Evolutionary conservation across 1,140 invertebrate species (phyloP).

Genomic region (Paraescarpia echinospica): DNA sequence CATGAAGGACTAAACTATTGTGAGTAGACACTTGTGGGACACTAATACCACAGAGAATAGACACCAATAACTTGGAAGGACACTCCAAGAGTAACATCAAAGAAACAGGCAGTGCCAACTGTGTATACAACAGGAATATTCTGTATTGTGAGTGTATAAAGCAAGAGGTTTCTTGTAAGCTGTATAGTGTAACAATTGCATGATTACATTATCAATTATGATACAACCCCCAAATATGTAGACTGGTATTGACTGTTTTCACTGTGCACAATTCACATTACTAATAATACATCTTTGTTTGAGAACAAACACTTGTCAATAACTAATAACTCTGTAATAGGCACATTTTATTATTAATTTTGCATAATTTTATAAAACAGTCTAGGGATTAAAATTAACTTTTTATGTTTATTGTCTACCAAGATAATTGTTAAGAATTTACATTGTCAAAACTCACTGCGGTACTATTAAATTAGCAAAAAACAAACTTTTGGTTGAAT

Average conservation of each 20-base stretch:
- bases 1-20: not conserved
- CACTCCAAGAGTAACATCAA: not conserved
- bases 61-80: not conserved
- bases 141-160: not conserved
- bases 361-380: too few relatives aligned
- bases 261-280: not conserved
- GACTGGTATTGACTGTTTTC: not conserved
- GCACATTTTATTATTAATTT: not conserved
- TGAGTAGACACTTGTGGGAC: not conserved
- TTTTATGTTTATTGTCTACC: too few relatives aligned
- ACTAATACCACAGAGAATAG: not conserved
- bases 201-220: not conserved
- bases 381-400: too few relatives aligned
- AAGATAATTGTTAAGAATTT: too few relatives aligned
- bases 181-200: not conserved
- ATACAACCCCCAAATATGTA: not conserved
- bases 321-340: not conserved
- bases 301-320: not conserved
- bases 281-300: too few relatives aligned
- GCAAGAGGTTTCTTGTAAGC: not conserved
- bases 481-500: too few relatives aligned
- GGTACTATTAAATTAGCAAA: too few relatives aligned
- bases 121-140: not conserved
- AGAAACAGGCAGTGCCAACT: not conserved
- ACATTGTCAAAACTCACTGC: too few relatives aligned